These are phyloP conservation scores for Dicrostonyx torquatus DNA, from an alignment of 2,797 vertebrate genomes.

Conservation along the genomic window DNA sequence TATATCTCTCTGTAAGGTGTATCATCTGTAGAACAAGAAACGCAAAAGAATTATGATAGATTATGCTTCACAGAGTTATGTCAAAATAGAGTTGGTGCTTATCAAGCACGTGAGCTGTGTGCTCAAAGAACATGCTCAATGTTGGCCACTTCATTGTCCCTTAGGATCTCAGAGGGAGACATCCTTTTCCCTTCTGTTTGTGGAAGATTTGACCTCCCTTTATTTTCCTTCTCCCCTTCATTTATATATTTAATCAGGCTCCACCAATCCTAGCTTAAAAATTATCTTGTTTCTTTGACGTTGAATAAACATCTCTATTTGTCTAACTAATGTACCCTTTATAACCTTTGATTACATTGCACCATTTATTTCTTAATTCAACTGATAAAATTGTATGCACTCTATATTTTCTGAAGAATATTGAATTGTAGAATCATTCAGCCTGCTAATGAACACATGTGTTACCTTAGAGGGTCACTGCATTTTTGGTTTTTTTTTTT, in stretches of 20 bases:
- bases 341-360: background rate
- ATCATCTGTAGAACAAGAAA: background rate
- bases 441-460: background rate
- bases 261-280: background rate
- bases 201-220: background rate
- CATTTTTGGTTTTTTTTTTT: background rate
- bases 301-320: background rate
- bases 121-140: background rate
- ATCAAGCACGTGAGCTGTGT: background rate
- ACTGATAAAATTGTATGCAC: background rate
- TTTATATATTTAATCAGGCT: background rate
- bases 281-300: background rate
- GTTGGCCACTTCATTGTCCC: background rate
- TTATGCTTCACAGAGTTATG: background rate
- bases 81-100: background rate
- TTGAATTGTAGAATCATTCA: background rate
- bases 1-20: background rate
- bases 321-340: background rate
- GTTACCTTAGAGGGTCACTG: background rate
- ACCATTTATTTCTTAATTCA: background rate
- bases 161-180: background rate
- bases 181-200: background rate
- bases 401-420: background rate
- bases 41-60: background rate
- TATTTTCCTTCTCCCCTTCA: background rate